These are phyloP conservation scores for Conops quadrifasciatus DNA, from an alignment of 2,888 invertebrate species.

Conservation along the genomic window DNA sequence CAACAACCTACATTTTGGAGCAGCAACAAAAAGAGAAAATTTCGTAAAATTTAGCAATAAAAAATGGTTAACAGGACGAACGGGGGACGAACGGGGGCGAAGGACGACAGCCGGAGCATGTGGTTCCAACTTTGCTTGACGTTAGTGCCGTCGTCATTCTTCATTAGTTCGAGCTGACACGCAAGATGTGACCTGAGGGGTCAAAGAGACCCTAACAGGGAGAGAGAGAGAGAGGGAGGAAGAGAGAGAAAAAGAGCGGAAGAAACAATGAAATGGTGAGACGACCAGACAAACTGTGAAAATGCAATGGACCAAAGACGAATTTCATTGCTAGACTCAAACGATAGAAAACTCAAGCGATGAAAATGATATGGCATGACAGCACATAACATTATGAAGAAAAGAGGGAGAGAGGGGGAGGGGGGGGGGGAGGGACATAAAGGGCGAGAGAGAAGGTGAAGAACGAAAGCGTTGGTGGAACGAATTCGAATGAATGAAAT, in stretches of 20 bases:
- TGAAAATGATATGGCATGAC: too few species aligned
- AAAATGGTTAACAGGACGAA: conserved; percentile 5
- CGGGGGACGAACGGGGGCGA: not conserved
- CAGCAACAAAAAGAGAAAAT: conserved; percentile 2
- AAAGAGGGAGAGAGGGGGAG: not conserved
- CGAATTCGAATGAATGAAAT: too few species aligned
- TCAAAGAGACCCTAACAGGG: not conserved
- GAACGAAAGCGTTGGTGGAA: not conserved
- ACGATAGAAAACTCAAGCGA: too few species aligned
- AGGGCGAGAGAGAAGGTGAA: not conserved
- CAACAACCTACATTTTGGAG: not conserved
- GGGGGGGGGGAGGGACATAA: not conserved
- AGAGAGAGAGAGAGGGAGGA: not conserved
- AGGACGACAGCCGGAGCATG: not conserved
- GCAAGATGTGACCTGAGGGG: not conserved
- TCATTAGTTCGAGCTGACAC: conserved; percentile 22
- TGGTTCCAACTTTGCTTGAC: not conserved
- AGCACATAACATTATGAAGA: not conserved
- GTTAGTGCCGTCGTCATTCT: conserved; percentile 8
- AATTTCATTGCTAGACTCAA: too few species aligned
- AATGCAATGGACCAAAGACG: too few species aligned
- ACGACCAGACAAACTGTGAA: too few species aligned
- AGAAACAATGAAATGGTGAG: not conserved
- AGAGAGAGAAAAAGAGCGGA: not conserved
- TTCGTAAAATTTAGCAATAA: not conserved